Evolutionary conservation across 1,140 invertebrate species (phyloP), one percentile per base, ranked within the genome.

Genomic region (Chymomyza costata): DNA sequence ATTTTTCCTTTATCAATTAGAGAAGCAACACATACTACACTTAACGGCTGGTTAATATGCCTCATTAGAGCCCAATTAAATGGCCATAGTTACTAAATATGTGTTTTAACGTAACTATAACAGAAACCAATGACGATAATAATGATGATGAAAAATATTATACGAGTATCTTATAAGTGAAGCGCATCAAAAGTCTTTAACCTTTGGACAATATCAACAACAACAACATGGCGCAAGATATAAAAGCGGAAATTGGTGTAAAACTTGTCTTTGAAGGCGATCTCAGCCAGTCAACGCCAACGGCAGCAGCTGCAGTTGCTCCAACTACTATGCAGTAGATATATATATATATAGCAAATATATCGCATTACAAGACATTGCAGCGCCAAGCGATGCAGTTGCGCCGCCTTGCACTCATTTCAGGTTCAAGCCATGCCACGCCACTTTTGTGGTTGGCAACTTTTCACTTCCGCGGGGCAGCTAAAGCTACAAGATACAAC

Each of bases 1-100:
- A 53, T 69, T 73, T 25, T 74, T 74, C 70, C 70, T 65, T 76
- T 74, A 65, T 69, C 65, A 73, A 71, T 71, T 63, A 74, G 48
- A 54, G 59, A 60, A 49, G 73, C 57, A 71, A n/a, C 56, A 54
- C 35, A 41, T 18, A 25, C 14, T 7, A 35, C 49, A 53, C 40
- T 57, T 51, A 51, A 34, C 67, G 56, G 54, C 49, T 57, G 67
- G 39, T 70, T 69, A 74, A 76, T 74, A 8, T 25, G 69, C 65
- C 69, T 69, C 70, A 76, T 74, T 74, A 74, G 68, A 61, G 70
- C 70, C 49, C 65, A 43, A 74, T 74, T 76, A 50, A 61, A 25
- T 45, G 25, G 13, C 18, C 25, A 50, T 40, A 46, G 35, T 28
- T 65, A 68, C n/a, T n/a, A n/a, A n/a, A n/a, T n/a, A n/a, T n/a